Evolutionary conservation across 2,113 vertebrate species (phyloP).

Genomic region (Desmodus rotundus): DNA sequence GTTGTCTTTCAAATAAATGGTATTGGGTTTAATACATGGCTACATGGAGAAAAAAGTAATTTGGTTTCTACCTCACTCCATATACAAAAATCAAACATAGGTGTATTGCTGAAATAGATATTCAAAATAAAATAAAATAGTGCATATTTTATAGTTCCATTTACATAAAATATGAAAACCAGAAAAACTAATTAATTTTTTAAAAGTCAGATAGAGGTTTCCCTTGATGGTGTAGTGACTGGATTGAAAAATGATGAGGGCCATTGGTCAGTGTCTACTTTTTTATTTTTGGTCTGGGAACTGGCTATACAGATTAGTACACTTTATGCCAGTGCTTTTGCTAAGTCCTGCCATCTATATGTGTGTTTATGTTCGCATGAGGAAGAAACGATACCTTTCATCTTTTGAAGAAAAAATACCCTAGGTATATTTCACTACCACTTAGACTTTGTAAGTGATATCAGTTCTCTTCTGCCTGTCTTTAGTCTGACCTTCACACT

Average conservation of each 20-base stretch:
- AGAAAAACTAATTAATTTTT: neutral
- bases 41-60: neutral
- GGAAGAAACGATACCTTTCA: neutral
- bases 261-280: neutral
- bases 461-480: neutral
- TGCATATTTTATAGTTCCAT: neutral
- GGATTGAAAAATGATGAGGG: neutral
- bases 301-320: neutral
- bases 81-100: neutral
- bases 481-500: neutral
- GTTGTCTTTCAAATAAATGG: neutral
- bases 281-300: neutral
- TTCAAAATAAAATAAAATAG: neutral
- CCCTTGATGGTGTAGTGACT: neutral
- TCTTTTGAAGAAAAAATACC: neutral
- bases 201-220: neutral
- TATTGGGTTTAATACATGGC: neutral
- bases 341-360: neutral
- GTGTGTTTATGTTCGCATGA: neutral
- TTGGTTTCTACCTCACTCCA: neutral
- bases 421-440: neutral
- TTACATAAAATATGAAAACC: neutral
- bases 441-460: neutral
- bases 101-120: neutral
- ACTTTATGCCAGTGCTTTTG: neutral